These are phyloP conservation scores for Aplysia californica DNA, from an alignment of 1,140 invertebrate genomes.

Conservation along the genomic window DNA sequence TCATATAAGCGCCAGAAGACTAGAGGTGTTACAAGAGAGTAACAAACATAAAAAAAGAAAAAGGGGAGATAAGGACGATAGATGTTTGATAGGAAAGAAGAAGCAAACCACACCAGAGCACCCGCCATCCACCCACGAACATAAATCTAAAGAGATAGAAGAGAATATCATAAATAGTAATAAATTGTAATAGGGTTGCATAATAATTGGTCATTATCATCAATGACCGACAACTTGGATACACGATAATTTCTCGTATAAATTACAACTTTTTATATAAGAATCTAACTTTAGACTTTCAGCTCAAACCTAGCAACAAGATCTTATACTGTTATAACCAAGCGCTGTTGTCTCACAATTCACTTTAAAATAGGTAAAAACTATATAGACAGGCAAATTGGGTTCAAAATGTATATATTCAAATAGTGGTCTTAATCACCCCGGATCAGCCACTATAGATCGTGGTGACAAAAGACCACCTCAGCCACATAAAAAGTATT, in stretches of 20 bases:
- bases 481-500: not conserved
- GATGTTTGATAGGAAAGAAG: no score
- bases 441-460: not conserved
- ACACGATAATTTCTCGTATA: not conserved
- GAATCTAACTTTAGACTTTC: not conserved
- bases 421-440: conserved; percentile 8
- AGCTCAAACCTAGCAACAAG: not conserved
- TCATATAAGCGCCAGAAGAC: no score
- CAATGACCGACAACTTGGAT: not conserved
- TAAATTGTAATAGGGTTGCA: not conserved
- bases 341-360: not conserved
- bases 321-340: not conserved
- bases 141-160: not conserved
- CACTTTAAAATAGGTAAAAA: not conserved
- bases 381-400: not conserved
- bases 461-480: conserved; percentile 6
- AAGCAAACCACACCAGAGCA: no score
- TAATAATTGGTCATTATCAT: not conserved
- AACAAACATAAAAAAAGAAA: no score
- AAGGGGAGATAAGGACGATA: no score
- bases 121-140: no score
- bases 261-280: not conserved
- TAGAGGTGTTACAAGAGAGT: no score
- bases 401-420: not conserved
- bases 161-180: not conserved